Evolutionary conservation across 2,888 invertebrate species (phyloP).

Genomic region (Xylophagus ater): DNA sequence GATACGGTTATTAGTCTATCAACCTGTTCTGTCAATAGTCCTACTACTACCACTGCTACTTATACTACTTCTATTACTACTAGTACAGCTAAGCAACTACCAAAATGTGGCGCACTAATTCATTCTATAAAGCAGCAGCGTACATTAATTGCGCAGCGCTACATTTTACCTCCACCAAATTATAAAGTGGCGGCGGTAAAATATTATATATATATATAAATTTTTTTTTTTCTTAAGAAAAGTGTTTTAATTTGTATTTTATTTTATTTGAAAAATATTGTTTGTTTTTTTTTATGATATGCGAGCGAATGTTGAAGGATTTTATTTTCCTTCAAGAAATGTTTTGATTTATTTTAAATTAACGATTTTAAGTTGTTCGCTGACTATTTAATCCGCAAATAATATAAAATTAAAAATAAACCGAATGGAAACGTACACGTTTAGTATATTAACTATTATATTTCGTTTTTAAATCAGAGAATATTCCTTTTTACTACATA

Average conservation of each 20-base stretch:
- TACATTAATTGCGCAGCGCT: slow-evolving; percentile 23
- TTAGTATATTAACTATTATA: no score
- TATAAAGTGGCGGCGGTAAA: slow-evolving; percentile 23
- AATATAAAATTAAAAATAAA: no score
- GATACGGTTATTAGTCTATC: slow-evolving; percentile 16
- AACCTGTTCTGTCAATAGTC: slow-evolving; percentile 13
- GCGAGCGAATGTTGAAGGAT: no score
- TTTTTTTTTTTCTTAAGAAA: slow-evolving; percentile 6
- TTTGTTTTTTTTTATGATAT: slow-evolving; percentile 9
- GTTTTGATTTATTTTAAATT: no score
- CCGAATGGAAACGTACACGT: no score
- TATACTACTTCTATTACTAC: slow-evolving; percentile 9
- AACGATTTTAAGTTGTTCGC: no score
- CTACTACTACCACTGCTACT: slow-evolving; percentile 11
- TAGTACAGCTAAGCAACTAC: slow-evolving; percentile 14
- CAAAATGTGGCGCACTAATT: slow-evolving; percentile 21
- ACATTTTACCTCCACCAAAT: slow-evolving; percentile 25
- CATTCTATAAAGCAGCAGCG: slow-evolving; percentile 26
- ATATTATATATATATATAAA: no score
- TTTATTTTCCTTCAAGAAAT: no score
- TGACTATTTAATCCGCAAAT: no score
- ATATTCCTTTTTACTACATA: no score
- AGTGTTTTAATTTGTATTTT: slow-evolving; percentile 8
- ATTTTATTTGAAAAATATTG: slow-evolving; percentile 5
- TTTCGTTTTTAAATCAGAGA: no score